Percentiles rank a stretch among this genome's conserved stretches.
Conservation (phyloP, 2,888 invertebrate species). For the Polyommatus icarus region DNA sequence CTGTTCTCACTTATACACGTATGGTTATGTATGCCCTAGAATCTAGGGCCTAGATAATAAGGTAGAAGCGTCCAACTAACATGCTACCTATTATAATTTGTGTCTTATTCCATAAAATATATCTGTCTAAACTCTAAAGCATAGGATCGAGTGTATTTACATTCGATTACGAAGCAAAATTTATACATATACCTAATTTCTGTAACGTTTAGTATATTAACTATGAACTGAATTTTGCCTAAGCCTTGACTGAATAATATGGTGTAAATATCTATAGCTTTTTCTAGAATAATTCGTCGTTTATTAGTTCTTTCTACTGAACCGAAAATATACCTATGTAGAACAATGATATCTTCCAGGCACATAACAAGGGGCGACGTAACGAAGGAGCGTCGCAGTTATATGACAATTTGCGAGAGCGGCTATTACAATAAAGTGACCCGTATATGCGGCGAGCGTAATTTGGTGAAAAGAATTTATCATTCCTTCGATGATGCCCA, state of each 20-base stretch:
- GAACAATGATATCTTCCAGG: slow-evolving; percentile 50
- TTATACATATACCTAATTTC: too few species aligned
- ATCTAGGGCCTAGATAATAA: too few species aligned
- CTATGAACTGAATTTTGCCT: too few species aligned
- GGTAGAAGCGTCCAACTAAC: too few species aligned
- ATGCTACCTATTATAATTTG: too few species aligned
- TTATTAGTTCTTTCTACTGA: neutral
- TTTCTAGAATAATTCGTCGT: neutral
- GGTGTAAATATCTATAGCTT: neutral
- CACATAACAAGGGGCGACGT: slow-evolving; percentile 65
- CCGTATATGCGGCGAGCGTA: slow-evolving; percentile 67
- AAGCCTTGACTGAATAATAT: neutral
- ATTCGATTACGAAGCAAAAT: too few species aligned
- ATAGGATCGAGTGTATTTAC: too few species aligned
- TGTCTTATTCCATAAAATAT: too few species aligned
- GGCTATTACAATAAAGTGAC: slow-evolving; percentile 80
- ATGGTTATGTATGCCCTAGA: too few species aligned
- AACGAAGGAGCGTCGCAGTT: slow-evolving; percentile 76
- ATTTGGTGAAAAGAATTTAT: slow-evolving; percentile 70
- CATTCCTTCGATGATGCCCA: slow-evolving; percentile 73
- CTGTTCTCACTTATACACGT: too few species aligned
- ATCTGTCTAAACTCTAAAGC: too few species aligned
- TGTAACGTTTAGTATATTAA: too few species aligned
- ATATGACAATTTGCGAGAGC: slow-evolving; percentile 75
- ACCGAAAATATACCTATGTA: slow-evolving; percentile 6